Percentiles rank a stretch among this genome's conserved stretches.
Evolutionary conservation across 2,888 invertebrate genomes (phyloP).

Genomic region (Amorpha juglandis): DNA sequence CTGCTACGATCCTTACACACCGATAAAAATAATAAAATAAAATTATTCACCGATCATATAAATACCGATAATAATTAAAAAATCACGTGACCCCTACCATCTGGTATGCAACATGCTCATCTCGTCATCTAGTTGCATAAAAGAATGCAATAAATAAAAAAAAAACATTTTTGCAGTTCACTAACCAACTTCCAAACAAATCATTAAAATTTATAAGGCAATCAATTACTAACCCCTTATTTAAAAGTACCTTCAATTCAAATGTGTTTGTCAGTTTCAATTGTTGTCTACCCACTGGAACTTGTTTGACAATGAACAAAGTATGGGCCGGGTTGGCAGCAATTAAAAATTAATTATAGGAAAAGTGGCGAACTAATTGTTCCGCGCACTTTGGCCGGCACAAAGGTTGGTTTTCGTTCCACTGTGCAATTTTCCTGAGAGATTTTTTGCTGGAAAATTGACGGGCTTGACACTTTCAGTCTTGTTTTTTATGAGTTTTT

Average conservation of each 20-base stretch:
- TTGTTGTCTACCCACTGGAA: conserved; percentile 10
- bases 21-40: too few species aligned
- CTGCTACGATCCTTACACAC: too few species aligned
- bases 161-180: too few species aligned
- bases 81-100: too few species aligned
- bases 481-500: neutral
- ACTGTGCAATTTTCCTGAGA: conserved; percentile 42
- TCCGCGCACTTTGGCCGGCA: conserved; percentile 32
- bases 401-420: conserved; percentile 38
- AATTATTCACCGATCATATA: too few species aligned
- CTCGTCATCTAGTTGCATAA: too few species aligned
- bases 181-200: too few species aligned
- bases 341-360: conserved; percentile 62
- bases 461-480: conserved; percentile 27
- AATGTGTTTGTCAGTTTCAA: neutral
- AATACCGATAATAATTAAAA: too few species aligned
- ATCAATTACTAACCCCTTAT: neutral
- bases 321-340: conserved; percentile 37
- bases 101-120: too few species aligned
- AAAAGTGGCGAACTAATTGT: conserved; percentile 43
- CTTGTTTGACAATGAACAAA: conserved; percentile 40
- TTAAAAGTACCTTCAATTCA: neutral
- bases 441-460: conserved; percentile 35
- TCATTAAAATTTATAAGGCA: neutral
- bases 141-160: too few species aligned